phyloP scores from a whole-genome alignment of 2,113 vertebrate genomes.

The Elephas maximus region DNA sequence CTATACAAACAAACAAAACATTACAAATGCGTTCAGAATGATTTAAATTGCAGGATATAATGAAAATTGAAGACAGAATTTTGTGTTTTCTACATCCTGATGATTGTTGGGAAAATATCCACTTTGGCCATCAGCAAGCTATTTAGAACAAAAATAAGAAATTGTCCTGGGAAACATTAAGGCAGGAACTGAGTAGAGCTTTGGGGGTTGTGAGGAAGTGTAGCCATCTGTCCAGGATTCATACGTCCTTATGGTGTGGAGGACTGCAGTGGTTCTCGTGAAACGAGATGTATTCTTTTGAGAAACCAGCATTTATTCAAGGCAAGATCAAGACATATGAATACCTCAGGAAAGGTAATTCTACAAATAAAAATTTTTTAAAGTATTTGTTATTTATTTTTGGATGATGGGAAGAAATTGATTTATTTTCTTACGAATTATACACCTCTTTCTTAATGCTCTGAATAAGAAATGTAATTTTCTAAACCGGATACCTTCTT shows the following conservation, averaged over 20 bases:
- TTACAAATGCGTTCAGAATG: background rate
- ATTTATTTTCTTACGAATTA: slow-evolving; percentile 15
- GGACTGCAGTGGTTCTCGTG: background rate
- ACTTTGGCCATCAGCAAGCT: slow-evolving; percentile 26
- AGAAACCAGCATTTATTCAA: slow-evolving; percentile 25
- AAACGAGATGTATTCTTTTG: background rate
- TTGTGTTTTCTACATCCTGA: background rate
- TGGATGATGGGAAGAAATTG: background rate
- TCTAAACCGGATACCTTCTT: slow-evolving; percentile 35
- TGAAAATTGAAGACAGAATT: background rate
- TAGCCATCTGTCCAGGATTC: background rate
- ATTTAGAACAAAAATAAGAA: slow-evolving; percentile 34
- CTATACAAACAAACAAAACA: background rate
- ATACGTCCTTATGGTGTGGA: background rate
- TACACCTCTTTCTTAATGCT: background rate
- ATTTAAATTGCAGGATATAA: background rate
- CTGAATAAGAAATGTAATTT: background rate
- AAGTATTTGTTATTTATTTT: background rate
- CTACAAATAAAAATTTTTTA: slow-evolving; percentile 17
- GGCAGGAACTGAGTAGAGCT: slow-evolving; percentile 21
- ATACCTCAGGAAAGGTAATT: background rate
- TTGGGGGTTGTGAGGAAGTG: background rate
- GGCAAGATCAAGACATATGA: background rate
- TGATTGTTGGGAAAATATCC: background rate
- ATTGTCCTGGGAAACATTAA: background rate